phyloP scores from a whole-genome alignment of 2,113 vertebrate genomes.

The Xiphorhynchus elegans region DNA sequence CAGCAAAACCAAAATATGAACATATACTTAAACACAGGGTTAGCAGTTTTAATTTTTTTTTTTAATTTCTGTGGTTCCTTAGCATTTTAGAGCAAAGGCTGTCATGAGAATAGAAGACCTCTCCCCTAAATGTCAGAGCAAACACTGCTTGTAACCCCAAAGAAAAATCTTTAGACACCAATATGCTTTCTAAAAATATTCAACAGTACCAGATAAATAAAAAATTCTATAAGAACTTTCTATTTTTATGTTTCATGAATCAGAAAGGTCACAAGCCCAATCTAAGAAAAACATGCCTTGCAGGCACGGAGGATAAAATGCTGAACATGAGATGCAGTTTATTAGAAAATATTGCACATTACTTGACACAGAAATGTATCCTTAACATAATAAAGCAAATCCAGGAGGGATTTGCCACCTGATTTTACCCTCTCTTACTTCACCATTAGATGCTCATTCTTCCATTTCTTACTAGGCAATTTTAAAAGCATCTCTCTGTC shows the following conservation, averaged over 20 bases:
- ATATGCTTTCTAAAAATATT: background rate
- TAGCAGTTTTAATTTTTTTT: background rate
- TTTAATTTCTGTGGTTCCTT: background rate
- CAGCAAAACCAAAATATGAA: background rate
- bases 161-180: background rate
- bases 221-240: background rate
- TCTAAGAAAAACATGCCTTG: background rate
- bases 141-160: background rate
- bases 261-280: conserved; percentile 22
- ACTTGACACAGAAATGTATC: background rate
- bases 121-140: background rate
- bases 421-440: background rate
- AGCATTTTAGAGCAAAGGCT: background rate
- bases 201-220: background rate
- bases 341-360: background rate
- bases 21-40: background rate
- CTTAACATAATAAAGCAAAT: background rate
- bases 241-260: background rate
- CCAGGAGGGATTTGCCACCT: background rate
- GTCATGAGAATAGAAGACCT: background rate
- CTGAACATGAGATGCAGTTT: background rate
- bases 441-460: background rate
- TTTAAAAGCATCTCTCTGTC: conserved; percentile 22
- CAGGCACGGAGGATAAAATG: background rate
- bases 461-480: background rate